Base-by-base conservation (phyloP, 2,888 invertebrate genomes). In the Phyllotreta cruciferae region DNA sequence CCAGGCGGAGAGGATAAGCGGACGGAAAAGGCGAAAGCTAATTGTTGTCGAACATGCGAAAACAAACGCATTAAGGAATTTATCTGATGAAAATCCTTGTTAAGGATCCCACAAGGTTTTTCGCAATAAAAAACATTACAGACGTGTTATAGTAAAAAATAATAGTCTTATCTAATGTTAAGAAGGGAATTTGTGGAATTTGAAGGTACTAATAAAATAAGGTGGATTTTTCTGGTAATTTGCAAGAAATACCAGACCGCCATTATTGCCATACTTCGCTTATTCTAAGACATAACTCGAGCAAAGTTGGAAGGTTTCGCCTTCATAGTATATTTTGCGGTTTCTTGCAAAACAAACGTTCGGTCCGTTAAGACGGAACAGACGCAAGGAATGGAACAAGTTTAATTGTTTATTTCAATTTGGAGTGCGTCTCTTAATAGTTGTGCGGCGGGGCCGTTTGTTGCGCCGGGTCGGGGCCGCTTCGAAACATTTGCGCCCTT, bases 361-460 rank as follows among this genome's bases (percentile, higher is more conserved):
- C 39, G 58, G 65, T 63, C 63, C 60, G 44, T 58, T 42, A 63
- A 56, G 66, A 66, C 56, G 57, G 63, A 67, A 66, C 66, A 53
- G 56, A 68, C 45, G 63, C 66, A 63, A 63, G 68, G 65, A 70
- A 71, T 66, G 71, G 67, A 72, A 71, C 72, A 71, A 73, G 71
- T 73, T 71, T 74, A 73, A 75, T 75, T 75, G 75, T 75, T 75
- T 74, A 75, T 75, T 75, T 74, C 75, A 75, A 75, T 75, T 75
- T 75, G 64, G 74, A 68, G 62, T 68, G 70, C 73, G 74, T 74
- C 73, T 72, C 74, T 73, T 75, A 74, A 75, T 75, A 74, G 75
- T 75, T 72, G 69, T 71, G 60, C 44, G 60, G 52, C 11, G 69
- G 72, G 72, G 71, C 70, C 71, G 71, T 71, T 74, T 74, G 74